Evolutionary conservation across 2,797 vertebrate species (phyloP).

Genomic region (Xerus rutilus): DNA sequence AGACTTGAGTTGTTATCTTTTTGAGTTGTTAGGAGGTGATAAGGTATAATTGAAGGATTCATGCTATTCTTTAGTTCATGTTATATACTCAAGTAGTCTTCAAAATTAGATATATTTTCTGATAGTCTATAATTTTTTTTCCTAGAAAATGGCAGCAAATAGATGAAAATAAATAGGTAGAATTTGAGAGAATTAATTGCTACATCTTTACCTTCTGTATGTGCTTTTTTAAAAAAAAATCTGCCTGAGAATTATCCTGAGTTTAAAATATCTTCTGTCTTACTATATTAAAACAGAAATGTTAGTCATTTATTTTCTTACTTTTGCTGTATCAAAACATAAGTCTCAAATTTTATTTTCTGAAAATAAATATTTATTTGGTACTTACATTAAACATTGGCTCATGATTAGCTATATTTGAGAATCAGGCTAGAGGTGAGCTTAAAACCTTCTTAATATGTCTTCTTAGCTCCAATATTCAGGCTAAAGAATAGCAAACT

Average conservation of each 20-base stretch:
- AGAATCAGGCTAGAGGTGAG: not conserved
- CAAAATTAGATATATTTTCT: not conserved
- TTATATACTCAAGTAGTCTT: not conserved
- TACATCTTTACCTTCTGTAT: not conserved
- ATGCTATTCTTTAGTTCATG: not conserved
- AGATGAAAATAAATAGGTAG: no score
- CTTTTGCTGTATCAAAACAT: not conserved
- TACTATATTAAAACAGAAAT: not conserved
- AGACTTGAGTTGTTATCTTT: not conserved
- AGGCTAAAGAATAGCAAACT: not conserved
- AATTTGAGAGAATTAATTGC: constrained; percentile 15
- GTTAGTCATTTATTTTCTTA: not conserved
- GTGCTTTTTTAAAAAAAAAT: not conserved
- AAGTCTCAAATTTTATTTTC: not conserved
- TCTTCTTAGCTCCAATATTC: not conserved
- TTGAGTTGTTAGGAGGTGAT: not conserved
- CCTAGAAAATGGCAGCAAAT: not conserved
- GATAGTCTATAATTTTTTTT: not conserved
- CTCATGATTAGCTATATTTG: not conserved
- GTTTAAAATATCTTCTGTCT: not conserved
- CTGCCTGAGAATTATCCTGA: not conserved
- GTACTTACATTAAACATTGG: fast-evolving
- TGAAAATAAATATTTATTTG: not conserved
- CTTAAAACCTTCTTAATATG: not conserved
- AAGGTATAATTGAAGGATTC: not conserved